phyloP scores from a whole-genome alignment of 2,797 vertebrate species.

The Gastrophryne carolinensis region DNA sequence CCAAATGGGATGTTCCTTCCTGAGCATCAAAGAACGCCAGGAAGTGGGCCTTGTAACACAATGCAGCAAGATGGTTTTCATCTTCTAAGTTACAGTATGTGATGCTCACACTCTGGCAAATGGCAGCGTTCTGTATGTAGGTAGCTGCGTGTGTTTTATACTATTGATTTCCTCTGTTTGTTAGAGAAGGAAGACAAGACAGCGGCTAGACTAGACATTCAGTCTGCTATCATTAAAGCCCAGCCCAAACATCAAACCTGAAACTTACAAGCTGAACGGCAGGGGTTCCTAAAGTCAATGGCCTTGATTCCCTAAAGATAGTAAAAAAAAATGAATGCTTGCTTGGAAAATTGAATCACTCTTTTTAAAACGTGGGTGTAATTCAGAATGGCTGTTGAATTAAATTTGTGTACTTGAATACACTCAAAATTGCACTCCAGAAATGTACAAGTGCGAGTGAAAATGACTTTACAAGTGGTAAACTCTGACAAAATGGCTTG shows the following conservation, averaged over 20 bases:
- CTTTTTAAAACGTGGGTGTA: no score
- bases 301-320: no score
- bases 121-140: conserved; percentile 64
- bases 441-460: no score
- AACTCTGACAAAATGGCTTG: no score
- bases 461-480: no score
- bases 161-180: conserved; percentile 77
- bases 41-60: conserved; percentile 77
- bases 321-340: no score
- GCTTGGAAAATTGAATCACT: no score
- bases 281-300: no score
- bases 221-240: conserved; percentile 40
- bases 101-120: conserved; percentile 39
- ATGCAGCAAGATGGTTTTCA: conserved; percentile 73
- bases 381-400: no score
- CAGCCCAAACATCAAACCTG: neutral
- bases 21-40: conserved; percentile 67
- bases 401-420: no score
- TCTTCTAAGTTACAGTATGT: conserved; percentile 60
- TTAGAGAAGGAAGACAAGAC: conserved; percentile 64
- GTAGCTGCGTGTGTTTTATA: conserved; percentile 56
- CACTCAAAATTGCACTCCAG: no score
- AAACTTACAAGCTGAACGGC: neutral
- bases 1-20: conserved; percentile 77
- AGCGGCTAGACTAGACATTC: conserved; percentile 61